Conservation (phyloP, 2,113 vertebrate species). For the Pygoscelis antarcticus region DNA sequence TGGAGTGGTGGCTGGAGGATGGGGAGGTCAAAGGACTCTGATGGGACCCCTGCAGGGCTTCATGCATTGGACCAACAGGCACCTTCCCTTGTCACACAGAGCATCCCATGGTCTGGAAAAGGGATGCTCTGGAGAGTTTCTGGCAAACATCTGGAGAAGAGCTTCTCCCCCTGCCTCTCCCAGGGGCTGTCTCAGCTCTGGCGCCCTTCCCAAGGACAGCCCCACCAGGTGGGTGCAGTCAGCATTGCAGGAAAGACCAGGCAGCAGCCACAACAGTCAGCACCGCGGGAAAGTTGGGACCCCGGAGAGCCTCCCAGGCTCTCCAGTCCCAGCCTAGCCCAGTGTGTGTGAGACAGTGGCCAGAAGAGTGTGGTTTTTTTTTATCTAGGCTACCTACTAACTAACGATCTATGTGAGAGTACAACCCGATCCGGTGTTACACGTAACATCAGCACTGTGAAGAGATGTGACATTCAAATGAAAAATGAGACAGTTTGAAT, state of each 20-base stretch:
- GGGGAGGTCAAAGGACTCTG: no score
- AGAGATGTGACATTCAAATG: no score
- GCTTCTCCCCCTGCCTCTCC: neutral
- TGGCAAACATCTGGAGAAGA: neutral
- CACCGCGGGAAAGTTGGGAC: fast-evolving
- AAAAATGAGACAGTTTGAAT: no score
- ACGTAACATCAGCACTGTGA: no score
- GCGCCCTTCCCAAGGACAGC: neutral
- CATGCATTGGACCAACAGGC: neutral
- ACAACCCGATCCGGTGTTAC: no score
- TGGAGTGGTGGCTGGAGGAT: neutral
- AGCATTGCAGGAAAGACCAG: neutral
- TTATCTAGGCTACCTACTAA: no score
- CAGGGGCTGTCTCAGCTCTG: neutral
- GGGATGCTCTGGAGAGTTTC: neutral
- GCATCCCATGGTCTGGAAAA: neutral
- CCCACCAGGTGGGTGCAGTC: fast-evolving
- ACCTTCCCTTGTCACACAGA: neutral
- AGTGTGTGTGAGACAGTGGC: no score
- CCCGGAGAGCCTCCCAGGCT: neutral
- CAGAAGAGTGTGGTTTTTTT: no score
- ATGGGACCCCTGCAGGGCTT: neutral
- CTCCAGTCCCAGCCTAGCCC: no score
- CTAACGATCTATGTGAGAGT: no score
- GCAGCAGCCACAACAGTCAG: neutral